Evolutionary conservation across 2,113 vertebrate genomes (phyloP), one percentile per base, ranked within the genome.

Genomic region (Podocnemis expansa): DNA sequence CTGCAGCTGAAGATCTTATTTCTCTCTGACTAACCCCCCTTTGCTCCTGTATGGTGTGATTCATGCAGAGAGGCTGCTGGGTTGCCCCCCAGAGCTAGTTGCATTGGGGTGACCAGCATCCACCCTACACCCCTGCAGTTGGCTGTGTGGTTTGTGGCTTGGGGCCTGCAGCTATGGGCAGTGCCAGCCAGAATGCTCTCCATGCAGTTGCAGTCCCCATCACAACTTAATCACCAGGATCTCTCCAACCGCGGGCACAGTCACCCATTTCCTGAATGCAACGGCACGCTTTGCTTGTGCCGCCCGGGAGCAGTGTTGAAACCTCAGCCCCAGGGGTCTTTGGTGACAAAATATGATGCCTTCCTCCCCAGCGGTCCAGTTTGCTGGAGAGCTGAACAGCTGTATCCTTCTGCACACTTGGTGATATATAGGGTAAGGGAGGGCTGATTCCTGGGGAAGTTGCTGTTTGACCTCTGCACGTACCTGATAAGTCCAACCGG

Each of bases 81-180:
- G 41, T 47, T 58, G 41, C 52, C 25, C 17, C n/a, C 8, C 43
- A 13, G 11, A 56, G 31, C 14, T 47, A 51, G 29, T 5, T 75
- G 73, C 41, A 75, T 75, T 45, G 24, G 41, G 73, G 22, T 45
- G 41, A 25, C 41, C 73, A 75, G 6, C 24, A 3, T 27, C 41
- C 24, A 25, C 41, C 73, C 73, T 13, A 12, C 73, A 25, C 41
- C 12, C 73, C 25, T 75, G 73, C 73, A 75, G 41, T 22, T 27
- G 38, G 63, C 34, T 96, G 92, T 97, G 96, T 96, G 95, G 94
- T 95, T 96, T 96, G 96, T 95, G 96, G 96, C 95, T 96, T 91
- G 78, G 82, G 78, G 92, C 93, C 94, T 95, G 94, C 90, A 91
- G 95, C 24, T 75, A 24, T 6, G 38, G 73, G 38, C 41, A 45